Conservation (phyloP, 2,113 vertebrate genomes). For the Halcyon malimbica region DNA sequence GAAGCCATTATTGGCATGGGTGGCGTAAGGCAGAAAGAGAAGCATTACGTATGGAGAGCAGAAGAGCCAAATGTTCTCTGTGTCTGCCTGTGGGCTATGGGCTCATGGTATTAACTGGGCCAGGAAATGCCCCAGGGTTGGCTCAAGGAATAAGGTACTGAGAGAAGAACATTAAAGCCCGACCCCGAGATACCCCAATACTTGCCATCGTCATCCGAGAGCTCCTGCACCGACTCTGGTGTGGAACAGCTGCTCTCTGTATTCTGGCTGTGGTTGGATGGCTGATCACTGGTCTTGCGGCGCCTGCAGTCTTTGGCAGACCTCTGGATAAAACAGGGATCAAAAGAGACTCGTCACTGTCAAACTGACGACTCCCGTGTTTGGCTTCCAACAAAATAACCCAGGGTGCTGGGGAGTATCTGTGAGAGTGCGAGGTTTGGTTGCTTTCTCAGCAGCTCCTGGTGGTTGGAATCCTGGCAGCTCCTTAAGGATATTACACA, state of each 20-base stretch:
- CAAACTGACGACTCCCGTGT: background rate
- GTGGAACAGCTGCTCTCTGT: slow-evolving; percentile 95
- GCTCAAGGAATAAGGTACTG: background rate
- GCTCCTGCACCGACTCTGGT: slow-evolving; percentile 91
- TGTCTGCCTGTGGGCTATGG: background rate
- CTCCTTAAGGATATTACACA: background rate
- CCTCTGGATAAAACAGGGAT: slow-evolving; percentile 44
- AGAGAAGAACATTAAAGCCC: background rate
- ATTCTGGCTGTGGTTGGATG: slow-evolving; percentile 92
- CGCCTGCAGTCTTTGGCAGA: slow-evolving; percentile 73
- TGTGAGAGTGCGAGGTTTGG: background rate
- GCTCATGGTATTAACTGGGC: background rate
- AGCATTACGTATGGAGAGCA: background rate
- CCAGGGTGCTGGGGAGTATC: background rate
- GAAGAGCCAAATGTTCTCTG: background rate
- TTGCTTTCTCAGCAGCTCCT: background rate
- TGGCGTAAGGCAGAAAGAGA: background rate
- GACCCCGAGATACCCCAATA: background rate
- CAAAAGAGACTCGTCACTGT: background rate
- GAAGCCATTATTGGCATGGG: background rate
- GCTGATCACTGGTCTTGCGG: slow-evolving; percentile 91
- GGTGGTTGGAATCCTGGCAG: background rate
- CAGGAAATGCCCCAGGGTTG: background rate
- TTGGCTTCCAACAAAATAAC: background rate
- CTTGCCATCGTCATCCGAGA: slow-evolving; percentile 89